Percentiles rank a stretch among this genome's conserved stretches.
Evolutionary conservation across 2,888 invertebrate genomes (phyloP).

Genomic region (Gryllus longicercus): DNA sequence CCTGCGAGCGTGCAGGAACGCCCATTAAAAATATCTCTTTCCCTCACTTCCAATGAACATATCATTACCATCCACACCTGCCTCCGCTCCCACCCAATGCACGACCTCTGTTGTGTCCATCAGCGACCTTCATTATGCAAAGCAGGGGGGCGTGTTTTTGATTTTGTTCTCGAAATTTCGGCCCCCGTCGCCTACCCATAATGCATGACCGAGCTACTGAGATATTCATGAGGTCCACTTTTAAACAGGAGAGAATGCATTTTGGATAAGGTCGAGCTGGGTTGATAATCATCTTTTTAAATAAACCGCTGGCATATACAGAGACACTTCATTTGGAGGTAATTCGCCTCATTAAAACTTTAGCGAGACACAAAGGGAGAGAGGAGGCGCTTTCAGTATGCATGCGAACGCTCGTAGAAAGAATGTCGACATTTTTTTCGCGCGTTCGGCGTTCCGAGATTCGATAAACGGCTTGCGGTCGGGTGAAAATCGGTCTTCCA

Average conservation of each 20-base stretch:
- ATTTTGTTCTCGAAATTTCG: conserved; percentile 3
- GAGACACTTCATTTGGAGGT: conserved; percentile 1
- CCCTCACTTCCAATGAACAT: neutral
- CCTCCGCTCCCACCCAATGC: neutral
- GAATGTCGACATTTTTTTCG: conserved; percentile 10
- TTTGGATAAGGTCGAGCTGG: conserved; percentile 1
- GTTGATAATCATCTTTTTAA: conserved; percentile 10
- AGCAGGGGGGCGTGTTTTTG: neutral
- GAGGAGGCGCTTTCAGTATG: neutral
- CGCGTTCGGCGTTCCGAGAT: neutral
- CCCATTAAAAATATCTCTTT: conserved; percentile 4
- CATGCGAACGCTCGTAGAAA: neutral
- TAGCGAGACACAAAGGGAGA: neutral
- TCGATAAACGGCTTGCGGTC: neutral
- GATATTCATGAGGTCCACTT: neutral
- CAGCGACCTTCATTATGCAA: neutral
- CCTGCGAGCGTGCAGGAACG: neutral
- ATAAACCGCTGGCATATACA: conserved; percentile 17
- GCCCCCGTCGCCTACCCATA: neutral
- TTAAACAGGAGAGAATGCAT: neutral
- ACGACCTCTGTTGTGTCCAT: neutral
- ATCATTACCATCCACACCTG: neutral
- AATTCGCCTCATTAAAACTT: neutral
- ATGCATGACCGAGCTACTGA: neutral
- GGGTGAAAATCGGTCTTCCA: neutral